phyloP scores from a whole-genome alignment of 2,113 vertebrate species.

The Mormyrus lacerda region DNA sequence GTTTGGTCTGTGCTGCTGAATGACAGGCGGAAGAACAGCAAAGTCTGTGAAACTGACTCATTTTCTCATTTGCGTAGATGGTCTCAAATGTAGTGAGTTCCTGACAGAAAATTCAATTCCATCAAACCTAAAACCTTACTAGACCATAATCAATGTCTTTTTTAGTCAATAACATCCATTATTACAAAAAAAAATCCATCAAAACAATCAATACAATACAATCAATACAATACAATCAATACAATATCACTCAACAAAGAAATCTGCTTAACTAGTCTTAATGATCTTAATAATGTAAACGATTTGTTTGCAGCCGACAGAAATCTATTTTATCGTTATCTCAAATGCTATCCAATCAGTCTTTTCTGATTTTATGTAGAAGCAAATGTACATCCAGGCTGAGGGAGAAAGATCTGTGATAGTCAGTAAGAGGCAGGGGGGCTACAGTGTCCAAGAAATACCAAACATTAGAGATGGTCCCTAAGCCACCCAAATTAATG shows the following conservation, averaged over 20 bases:
- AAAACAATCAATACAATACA: not conserved
- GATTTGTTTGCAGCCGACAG: not conserved
- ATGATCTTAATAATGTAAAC: not conserved
- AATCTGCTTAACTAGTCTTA: not conserved
- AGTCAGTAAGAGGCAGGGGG: not conserved
- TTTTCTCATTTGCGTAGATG: not conserved
- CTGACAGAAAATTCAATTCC: not conserved
- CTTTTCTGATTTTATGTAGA: not conserved
- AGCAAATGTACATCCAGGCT: not conserved
- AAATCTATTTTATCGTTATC: not conserved
- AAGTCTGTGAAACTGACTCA: not conserved
- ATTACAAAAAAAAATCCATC: not conserved
- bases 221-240: not conserved
- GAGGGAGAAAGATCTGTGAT: not conserved
- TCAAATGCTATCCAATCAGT: not conserved
- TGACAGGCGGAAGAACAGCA: not conserved
- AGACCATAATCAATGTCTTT: not conserved
- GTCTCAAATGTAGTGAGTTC: not conserved
- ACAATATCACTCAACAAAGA: not conserved
- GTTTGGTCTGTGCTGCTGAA: not conserved
- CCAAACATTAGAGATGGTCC: not conserved
- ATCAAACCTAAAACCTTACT: not conserved
- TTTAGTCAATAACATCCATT: not conserved
- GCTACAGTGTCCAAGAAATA: not conserved
- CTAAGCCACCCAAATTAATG: not conserved